These are phyloP conservation scores for Contarinia nasturtii DNA, from an alignment of 1,140 invertebrate species.

Conservation along the genomic window DNA sequence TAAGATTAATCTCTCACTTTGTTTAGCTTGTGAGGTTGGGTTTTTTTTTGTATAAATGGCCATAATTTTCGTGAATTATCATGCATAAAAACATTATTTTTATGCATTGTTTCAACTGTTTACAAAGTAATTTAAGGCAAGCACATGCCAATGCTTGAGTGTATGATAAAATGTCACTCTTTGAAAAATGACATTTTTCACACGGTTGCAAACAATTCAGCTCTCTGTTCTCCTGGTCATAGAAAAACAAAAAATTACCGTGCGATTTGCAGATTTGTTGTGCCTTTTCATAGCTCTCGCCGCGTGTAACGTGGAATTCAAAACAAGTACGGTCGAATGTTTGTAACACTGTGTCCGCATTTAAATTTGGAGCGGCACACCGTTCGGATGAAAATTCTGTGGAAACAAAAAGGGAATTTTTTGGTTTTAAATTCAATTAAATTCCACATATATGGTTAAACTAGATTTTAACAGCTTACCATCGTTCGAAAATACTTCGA, in stretches of 20 bases:
- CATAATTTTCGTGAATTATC: not conserved
- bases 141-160: too few species aligned
- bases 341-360: conserved; percentile 51
- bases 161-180: not conserved
- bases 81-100: not conserved
- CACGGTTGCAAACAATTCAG: too few species aligned
- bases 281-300: conserved; percentile 62
- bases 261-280: conserved; percentile 49
- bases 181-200: not conserved
- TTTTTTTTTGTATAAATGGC: too few species aligned
- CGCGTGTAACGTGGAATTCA: conserved; percentile 63
- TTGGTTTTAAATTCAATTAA: not conserved
- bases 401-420: conserved; percentile 10
- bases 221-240: too few species aligned
- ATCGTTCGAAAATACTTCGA: conserved; percentile 78
- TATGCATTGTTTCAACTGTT: not conserved
- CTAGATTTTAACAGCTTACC: conserved; percentile 29
- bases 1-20: not conserved
- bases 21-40: not conserved
- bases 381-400: conserved; percentile 64
- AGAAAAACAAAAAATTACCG: conserved; percentile 13
- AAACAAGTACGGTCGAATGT: conserved; percentile 75
- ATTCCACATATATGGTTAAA: not conserved
- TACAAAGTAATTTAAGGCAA: too few species aligned
- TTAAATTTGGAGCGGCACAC: conserved; percentile 44